Evolutionary conservation across 2,888 invertebrate species (phyloP), one percentile per base, ranked within the genome.

Genomic region (Gryllus longicercus): DNA sequence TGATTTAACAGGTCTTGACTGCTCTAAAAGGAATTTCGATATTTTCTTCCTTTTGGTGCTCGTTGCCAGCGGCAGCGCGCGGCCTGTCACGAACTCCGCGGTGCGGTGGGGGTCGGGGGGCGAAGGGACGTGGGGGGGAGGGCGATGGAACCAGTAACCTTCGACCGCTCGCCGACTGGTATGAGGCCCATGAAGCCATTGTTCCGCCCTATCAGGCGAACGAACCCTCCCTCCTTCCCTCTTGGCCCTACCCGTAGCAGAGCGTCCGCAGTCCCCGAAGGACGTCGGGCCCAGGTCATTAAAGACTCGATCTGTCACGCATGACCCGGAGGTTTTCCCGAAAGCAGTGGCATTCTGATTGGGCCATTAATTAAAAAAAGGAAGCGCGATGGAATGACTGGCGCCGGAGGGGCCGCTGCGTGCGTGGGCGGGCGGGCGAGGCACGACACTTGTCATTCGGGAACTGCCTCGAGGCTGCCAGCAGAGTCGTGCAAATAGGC

Each of bases 301-400:
- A 63, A 63, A 63, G 63, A 63, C n/a, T 63, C 63, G 63, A 63
- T 63, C 63, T 63, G n/a, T 63, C 63, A 63, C n/a, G 63, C 63
- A 63, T 63, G 63, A 63, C 63, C 63, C 63, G 16, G 63, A 63
- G 63, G 63, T 11, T 63, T 63, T n/a, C n/a, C 63, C n/a, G 63
- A n/a, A 63, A 63, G 63, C 63, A n/a, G 63, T n/a, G 16, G 63
- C 63, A n/a, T 63, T 63, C 16, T 63, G 63, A 63, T 63, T 63
- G 63, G 63, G 63, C n/a, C 63, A 63, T 63, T 63, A 63, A 63
- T 63, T 63, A 63, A 63, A 63, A 21, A 63, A 63, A n/a, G 63
- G 63, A 63, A n/a, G 16, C 63, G 63, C 63, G 63, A 63, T 63
- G n/a, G 63, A 63, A 63, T 63, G 63, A 63, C 63, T 18, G 14